Base-by-base conservation (phyloP, 2,888 invertebrate species). In the Liposcelis brunnea region DNA sequence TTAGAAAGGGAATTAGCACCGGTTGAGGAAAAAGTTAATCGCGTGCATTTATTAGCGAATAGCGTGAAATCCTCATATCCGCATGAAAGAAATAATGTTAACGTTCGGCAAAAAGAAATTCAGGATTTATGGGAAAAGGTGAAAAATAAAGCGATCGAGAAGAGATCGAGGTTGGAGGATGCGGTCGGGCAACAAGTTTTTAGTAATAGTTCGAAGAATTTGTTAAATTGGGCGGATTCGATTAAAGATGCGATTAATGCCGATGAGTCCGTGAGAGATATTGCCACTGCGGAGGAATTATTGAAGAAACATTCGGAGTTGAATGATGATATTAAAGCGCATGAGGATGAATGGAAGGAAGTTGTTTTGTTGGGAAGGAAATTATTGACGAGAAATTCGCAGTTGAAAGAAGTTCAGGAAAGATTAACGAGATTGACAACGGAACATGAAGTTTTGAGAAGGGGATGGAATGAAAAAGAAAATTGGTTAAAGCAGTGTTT, bases 171-270 rank as follows among this genome's bases (percentile, higher is more conserved):
- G 40, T 71, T 98, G 31, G 91, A 94, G 63, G 89, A 87, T 58
- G 90, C 93, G 2, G 93, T 95, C 2, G 95, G 95, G 0, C 83
- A 87, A 58, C 93, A 95, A 63, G 86, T 94, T 57, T 91, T 93
- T 63, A 81, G 80, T 57, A 80, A 77, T 57, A 85, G 86, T 59
- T 79, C 83, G 10, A 79, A 82, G 52, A 83, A 79, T 52, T 54
- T 71, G 58, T 65, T 84, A n/a, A 75, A 74, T 48, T 91, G 91
- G 89, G 73, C 85, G 6, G 75, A 76, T 53, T 76, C 78, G 51
- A 77, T 84, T 2, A 82, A 85, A 54, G 80, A 81, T 53, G 77
- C 79, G 45, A 63, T 91, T 44, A 77, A 83, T 42, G 77, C 79
- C 2, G 85, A 86, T 55, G 80, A 78, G 52, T 71, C 74, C 0